Conservation (phyloP, 2,113 vertebrate species). For the Perca flavescens region DNA sequence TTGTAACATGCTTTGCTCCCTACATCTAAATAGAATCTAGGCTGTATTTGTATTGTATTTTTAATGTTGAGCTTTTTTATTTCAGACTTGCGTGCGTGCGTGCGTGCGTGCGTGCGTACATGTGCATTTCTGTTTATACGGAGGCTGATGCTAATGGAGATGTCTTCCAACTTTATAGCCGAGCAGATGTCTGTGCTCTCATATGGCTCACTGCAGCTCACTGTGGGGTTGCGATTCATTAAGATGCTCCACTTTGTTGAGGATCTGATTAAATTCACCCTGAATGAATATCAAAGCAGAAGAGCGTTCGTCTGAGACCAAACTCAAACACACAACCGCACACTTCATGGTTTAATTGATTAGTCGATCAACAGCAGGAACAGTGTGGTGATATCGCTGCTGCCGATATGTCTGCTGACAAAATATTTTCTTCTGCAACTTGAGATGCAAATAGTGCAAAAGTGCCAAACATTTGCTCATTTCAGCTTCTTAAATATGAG, state of each 20-base stretch:
- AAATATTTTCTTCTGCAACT: background rate
- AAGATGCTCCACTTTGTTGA: conserved; percentile 54
- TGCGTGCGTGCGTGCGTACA: background rate
- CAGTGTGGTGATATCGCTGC: background rate
- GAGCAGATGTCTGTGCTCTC: conserved; percentile 64
- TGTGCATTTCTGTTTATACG: conserved; percentile 2
- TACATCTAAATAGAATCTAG: background rate
- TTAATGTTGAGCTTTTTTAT: too few species aligned
- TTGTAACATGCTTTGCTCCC: background rate
- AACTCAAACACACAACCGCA: background rate
- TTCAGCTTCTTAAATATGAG: background rate
- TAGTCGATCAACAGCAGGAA: background rate
- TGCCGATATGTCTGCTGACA: background rate
- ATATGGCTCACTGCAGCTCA: conserved; percentile 33
- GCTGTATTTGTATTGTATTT: background rate
- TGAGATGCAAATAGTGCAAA: background rate
- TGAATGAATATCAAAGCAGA: conserved; percentile 38
- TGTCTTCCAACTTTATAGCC: conserved; percentile 34
- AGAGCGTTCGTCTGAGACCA: conserved; percentile 2
- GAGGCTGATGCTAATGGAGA: conserved; percentile 59
- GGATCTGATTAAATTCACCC: conserved; percentile 45
- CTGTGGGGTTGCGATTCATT: conserved; percentile 54
- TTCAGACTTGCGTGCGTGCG: background rate
- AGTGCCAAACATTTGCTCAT: background rate
- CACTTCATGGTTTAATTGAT: background rate